phyloP scores from a whole-genome alignment of 2,113 vertebrate genomes.

The Myiozetetes cayanensis region DNA sequence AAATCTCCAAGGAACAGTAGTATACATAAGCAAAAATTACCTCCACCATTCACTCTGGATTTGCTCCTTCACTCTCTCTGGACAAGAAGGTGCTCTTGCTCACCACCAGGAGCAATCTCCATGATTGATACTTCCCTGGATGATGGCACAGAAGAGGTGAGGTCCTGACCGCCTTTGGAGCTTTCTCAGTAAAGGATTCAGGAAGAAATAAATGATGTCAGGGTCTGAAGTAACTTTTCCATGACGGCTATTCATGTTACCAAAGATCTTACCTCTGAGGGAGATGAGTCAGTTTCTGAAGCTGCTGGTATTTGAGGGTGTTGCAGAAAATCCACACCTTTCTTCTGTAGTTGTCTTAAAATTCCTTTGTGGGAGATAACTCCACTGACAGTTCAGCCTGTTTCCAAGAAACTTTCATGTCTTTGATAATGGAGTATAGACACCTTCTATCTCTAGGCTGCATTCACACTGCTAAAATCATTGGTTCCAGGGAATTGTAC shows the following conservation, averaged over 20 bases:
- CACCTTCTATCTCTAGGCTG: neutral
- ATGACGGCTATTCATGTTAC: neutral
- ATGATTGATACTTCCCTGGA: neutral
- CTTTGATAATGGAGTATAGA: neutral
- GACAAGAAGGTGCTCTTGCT: neutral
- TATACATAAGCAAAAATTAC: neutral
- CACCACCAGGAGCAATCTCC: neutral
- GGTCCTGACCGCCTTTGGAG: neutral
- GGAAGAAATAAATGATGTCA: neutral
- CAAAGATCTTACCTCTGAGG: neutral
- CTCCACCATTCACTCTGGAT: neutral
- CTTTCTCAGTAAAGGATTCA: neutral
- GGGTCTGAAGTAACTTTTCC: neutral
- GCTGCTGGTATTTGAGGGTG: neutral
- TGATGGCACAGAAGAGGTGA: fast-evolving
- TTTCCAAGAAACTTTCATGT: neutral
- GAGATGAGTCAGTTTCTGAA: neutral
- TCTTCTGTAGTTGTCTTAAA: neutral
- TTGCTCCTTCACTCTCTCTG: neutral
- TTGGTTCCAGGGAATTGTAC: neutral
- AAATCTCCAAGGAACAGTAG: neutral
- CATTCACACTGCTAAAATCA: neutral
- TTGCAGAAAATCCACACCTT: neutral
- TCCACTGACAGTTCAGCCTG: neutral
- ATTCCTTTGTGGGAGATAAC: neutral